Evolutionary conservation across 2,888 invertebrate species (phyloP), one percentile per base, ranked within the genome.

Genomic region (Cenopis cana): DNA sequence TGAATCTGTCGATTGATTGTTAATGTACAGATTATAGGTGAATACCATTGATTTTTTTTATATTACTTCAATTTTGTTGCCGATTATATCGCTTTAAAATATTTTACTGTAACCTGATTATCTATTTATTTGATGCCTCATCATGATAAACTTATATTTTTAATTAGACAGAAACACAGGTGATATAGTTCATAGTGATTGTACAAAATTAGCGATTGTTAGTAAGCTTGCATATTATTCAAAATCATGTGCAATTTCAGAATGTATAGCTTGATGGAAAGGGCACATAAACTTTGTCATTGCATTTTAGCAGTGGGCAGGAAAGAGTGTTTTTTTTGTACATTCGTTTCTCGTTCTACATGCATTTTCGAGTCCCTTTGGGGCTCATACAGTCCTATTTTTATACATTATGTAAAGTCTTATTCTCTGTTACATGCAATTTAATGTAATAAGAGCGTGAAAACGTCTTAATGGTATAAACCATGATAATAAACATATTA

Each of bases 401-500:
- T 93, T 93, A 93, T 93, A 93, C 92, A 93, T 88, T 89, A 91
- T 92, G 89, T 91, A 90, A 90, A 91, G 83, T 89, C 88, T 88
- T 90, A 88, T 89, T 90, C 89, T 91, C 89, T 89, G 87, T 92
- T 91, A 91, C 90, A 90, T 89, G 82, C 82, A 83, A 86, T 82
- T 84, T 83, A 87, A 85, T 91, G 91, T 91, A 92, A 91, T 90
- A 82, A 82, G 90, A 89, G 88, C 69, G 52, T 85, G 84, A 82
- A 89, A 88, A 84, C 83, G 82, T 90, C 87, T 87, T 89, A 81
- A 87, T 89, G 91, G 90, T 89, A 83, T 84, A 84, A 81, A 88
- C 92, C 92, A 92, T 88, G 84, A 87, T 90, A 88, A 87, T 91
- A 91, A 91, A 91, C 89, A 87, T 89, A 91, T 91, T 89, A 89